Base-by-base conservation (phyloP, 2,797 vertebrate species). In the Gymnoscopelus microlampas region DNA sequence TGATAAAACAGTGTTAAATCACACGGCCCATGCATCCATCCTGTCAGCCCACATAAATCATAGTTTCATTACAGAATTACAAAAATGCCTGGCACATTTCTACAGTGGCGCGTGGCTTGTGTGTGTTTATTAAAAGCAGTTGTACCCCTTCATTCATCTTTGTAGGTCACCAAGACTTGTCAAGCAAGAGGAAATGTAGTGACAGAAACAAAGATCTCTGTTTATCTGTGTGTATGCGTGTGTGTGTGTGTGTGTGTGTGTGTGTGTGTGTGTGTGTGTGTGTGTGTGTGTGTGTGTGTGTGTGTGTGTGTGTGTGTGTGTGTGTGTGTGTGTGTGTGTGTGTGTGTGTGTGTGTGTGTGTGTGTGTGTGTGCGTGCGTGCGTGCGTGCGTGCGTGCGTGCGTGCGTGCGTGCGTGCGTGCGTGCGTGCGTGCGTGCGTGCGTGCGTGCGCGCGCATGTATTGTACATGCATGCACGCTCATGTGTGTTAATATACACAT, bases 41-140 rank as follows among this genome's bases (percentile, higher is more conserved):
- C 63, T 77, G 77, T 82, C 75, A 78, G 23, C 49, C 70, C 12
- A 79, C 72, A 87, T 90, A 88, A 92, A 92, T 91, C 89, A 87
- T 55, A 73, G 82, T 61, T 89, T 63, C 74, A 81, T 88, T 77
- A 83, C 73, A 81, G 71, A 85, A 85, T 90, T 81, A 84, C 74
- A 77, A 53, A 82, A 80, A 71, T 72, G 24, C 44, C 71, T 56
- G 64, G 49, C 68, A 74, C 69, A 29, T 78, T 85, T 83, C 72
- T 78, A 77, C 29, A 50, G 64, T 74, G 70, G 24, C 71, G 54
- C 8, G 39, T 44, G 55, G 74, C 35, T 63, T 24, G 39, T 71
- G 64, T 63, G 62, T 65, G 54, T 87, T 84, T 76, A 79, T 82
- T 84, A 70, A 80, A 84, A 74, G 72, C 62, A 68, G 59, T 74